phyloP scores from a whole-genome alignment of 2,113 vertebrate genomes.

The Balaenoptera acutorostrata region DNA sequence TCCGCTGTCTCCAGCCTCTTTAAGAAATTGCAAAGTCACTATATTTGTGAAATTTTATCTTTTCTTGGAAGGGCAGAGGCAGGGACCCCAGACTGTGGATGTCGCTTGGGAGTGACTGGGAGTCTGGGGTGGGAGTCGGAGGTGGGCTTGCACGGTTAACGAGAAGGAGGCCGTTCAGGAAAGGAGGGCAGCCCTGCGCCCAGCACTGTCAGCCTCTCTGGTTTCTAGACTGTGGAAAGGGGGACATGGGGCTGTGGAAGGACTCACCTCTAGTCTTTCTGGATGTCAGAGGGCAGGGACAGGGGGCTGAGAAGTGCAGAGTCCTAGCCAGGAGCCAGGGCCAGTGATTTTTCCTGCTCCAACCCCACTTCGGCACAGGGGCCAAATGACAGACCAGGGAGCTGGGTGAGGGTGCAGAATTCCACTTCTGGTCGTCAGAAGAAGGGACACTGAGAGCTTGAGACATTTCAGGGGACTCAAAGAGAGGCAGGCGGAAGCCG shows the following conservation, averaged over 20 bases:
- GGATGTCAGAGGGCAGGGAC: background rate
- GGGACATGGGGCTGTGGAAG: background rate
- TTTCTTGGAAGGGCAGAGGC: background rate
- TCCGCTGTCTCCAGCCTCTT: background rate
- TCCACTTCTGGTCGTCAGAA: background rate
- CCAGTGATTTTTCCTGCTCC: background rate
- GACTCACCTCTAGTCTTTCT: background rate
- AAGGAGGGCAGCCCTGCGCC: background rate
- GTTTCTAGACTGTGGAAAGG: background rate
- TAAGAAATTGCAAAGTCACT: background rate
- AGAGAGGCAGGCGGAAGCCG: background rate
- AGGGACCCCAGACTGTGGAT: background rate
- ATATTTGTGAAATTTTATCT: background rate
- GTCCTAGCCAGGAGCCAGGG: background rate
- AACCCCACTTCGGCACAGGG: background rate
- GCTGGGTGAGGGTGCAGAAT: no score
- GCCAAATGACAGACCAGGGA: background rate
- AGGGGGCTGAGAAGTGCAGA: background rate
- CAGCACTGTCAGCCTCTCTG: rapidly evolving
- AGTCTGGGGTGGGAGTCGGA: background rate
- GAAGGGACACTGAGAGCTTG: background rate
- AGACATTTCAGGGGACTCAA: background rate
- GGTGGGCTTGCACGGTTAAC: no score
- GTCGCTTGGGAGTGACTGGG: background rate
- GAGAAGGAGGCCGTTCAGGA: background rate